Percentiles rank a stretch among this genome's conserved stretches.
Evolutionary conservation across 1,140 invertebrate genomes (phyloP).

Genomic region (Drosophila ananassae): DNA sequence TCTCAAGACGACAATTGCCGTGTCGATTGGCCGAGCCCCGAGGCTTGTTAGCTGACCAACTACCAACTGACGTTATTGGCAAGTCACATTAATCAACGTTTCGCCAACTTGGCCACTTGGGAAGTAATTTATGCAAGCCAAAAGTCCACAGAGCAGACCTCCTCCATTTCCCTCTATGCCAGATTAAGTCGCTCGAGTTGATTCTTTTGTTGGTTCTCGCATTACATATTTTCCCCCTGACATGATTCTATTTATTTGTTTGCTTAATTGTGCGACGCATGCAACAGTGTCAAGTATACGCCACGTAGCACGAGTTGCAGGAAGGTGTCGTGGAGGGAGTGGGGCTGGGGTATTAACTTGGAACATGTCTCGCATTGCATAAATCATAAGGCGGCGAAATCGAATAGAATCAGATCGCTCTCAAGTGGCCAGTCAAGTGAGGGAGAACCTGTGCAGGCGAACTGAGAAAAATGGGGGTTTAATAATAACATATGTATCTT

Average conservation of each 20-base stretch:
- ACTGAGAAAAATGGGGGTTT: constrained; percentile 1
- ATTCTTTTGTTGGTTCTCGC: constrained; percentile 44
- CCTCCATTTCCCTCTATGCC: constrained; percentile 2
- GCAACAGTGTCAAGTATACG: constrained; percentile 70
- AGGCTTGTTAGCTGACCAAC: constrained; percentile 35
- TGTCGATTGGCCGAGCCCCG: constrained; percentile 36
- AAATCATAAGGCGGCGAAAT: constrained; percentile 57
- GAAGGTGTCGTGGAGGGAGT: not conserved
- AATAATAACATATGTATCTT: no score
- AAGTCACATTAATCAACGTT: constrained; percentile 67
- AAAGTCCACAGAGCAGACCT: constrained; percentile 73
- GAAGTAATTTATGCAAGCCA: constrained; percentile 70
- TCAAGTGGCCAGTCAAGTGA: constrained; percentile 47
- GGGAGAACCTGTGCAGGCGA: constrained; percentile 32
- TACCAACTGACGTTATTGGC: constrained; percentile 34
- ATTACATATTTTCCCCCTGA: constrained; percentile 34
- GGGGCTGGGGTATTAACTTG: constrained; percentile 7
- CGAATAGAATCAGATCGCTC: constrained; percentile 36
- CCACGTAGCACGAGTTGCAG: constrained; percentile 51
- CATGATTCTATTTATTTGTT: constrained; percentile 45
- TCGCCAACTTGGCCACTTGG: constrained; percentile 42
- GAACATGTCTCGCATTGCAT: constrained; percentile 56
- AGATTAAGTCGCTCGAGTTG: constrained; percentile 16
- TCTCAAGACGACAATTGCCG: constrained; percentile 17
- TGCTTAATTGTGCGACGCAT: constrained; percentile 57